phyloP scores from a whole-genome alignment of 2,113 vertebrate species.

The Cynocephalus volans region DNA sequence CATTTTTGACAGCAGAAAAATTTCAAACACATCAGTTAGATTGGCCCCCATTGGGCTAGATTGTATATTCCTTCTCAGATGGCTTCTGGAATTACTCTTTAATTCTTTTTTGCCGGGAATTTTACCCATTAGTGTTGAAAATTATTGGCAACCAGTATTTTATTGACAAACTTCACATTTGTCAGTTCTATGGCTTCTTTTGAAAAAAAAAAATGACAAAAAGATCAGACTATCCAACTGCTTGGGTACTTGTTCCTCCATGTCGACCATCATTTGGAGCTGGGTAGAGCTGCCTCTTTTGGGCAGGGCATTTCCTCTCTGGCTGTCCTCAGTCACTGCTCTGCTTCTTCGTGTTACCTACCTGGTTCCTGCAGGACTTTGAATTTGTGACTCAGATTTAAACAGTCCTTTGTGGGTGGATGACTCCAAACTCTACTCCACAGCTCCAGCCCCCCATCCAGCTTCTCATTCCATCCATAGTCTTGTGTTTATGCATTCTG shows the following conservation, averaged over 20 bases:
- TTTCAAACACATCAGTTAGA: not conserved
- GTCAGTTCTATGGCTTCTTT: not conserved
- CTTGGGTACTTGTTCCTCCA: not conserved
- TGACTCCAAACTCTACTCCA: not conserved
- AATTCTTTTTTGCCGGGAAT: not conserved
- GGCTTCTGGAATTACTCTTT: not conserved
- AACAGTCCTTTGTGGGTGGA: not conserved
- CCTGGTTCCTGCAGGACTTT: not conserved
- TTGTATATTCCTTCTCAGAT: not conserved
- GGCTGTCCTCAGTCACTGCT: not conserved
- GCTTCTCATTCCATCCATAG: not conserved
- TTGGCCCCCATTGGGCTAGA: not conserved
- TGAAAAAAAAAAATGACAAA: not conserved
- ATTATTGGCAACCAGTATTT: constrained; percentile 16
- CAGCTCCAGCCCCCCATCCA: not conserved
- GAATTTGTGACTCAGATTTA: not conserved
- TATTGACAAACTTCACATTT: not conserved
- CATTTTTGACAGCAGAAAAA: not conserved
- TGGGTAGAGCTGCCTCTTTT: not conserved
- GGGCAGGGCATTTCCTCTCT: not conserved
- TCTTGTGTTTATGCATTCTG: not conserved
- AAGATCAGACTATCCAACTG: not conserved
- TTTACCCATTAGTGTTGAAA: not conserved
- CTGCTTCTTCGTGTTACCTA: not conserved
- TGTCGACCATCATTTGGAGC: fast-evolving